phyloP scores from a whole-genome alignment of 2,797 vertebrate species.

The Diglossa cyanea region DNA sequence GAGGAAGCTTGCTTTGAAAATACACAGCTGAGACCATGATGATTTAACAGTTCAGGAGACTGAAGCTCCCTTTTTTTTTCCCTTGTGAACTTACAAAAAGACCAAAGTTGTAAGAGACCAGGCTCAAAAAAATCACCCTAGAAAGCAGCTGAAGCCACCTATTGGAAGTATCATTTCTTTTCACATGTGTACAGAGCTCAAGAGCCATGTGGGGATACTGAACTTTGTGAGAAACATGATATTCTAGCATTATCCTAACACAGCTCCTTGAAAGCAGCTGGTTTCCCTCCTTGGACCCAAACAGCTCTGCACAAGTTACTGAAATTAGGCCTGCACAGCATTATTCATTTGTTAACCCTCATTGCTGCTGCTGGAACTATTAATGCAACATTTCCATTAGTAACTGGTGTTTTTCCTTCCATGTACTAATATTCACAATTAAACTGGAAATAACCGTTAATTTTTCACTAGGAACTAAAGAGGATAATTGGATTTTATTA shows the following conservation, averaged over 20 bases:
- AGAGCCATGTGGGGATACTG: neutral
- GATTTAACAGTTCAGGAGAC: neutral
- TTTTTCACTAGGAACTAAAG: constrained; percentile 24
- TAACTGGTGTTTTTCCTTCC: neutral
- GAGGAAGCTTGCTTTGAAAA: neutral
- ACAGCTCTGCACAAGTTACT: neutral
- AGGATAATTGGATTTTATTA: constrained; percentile 14
- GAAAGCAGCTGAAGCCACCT: neutral
- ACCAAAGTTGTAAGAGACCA: neutral
- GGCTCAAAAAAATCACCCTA: neutral
- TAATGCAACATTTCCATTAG: neutral
- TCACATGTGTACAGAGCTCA: neutral
- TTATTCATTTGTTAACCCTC: neutral
- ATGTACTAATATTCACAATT: neutral
- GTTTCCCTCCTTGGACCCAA: neutral
- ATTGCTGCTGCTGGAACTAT: neutral
- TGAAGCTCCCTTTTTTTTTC: neutral
- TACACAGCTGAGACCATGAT: neutral
- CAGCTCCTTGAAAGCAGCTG: neutral
- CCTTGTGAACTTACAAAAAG: neutral
- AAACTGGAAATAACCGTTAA: neutral
- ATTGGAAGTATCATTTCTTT: neutral
- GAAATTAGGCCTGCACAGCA: neutral
- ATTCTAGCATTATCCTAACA: neutral
- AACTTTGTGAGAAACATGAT: neutral